Evolutionary conservation across 2,113 vertebrate genomes (phyloP).

Genomic region (Aspiorhynchus laticeps): DNA sequence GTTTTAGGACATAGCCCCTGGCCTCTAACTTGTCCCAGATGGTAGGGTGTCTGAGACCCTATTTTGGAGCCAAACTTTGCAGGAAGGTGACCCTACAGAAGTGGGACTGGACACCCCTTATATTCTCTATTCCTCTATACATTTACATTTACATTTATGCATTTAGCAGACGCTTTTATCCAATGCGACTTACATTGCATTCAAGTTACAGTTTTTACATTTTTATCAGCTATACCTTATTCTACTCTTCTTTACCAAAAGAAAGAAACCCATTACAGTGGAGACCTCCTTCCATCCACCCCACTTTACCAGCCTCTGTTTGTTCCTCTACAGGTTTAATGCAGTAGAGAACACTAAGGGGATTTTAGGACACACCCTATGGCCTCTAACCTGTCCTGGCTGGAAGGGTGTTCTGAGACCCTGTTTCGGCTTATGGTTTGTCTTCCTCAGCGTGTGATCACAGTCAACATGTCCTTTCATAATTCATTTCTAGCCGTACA

Average conservation of each 20-base stretch:
- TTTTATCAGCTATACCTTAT: too few species aligned
- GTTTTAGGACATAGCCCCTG: constrained; percentile 4
- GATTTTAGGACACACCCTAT: not conserved
- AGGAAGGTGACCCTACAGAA: not conserved
- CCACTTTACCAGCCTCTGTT: not conserved
- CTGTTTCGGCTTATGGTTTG: not conserved
- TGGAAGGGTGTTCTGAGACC: constrained; percentile 12
- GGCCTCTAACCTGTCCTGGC: constrained; percentile 29
- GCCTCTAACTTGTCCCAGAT: not conserved
- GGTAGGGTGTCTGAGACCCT: too few species aligned
- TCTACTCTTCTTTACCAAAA: not conserved
- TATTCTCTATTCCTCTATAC: not conserved
- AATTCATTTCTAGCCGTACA: not conserved
- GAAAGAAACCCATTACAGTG: not conserved
- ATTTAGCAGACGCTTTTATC: too few species aligned
- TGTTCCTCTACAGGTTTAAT: not conserved
- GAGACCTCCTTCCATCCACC: not conserved
- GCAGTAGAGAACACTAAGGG: not conserved
- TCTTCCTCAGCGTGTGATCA: constrained; percentile 19
- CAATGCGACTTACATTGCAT: too few species aligned
- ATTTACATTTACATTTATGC: too few species aligned
- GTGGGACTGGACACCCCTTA: not conserved
- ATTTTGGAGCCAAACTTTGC: not conserved
- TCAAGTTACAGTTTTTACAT: too few species aligned
- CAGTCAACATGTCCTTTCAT: constrained; percentile 18